phyloP scores from a whole-genome alignment of 2,888 invertebrate species.

The Hirtodrosophila cameraria region DNA sequence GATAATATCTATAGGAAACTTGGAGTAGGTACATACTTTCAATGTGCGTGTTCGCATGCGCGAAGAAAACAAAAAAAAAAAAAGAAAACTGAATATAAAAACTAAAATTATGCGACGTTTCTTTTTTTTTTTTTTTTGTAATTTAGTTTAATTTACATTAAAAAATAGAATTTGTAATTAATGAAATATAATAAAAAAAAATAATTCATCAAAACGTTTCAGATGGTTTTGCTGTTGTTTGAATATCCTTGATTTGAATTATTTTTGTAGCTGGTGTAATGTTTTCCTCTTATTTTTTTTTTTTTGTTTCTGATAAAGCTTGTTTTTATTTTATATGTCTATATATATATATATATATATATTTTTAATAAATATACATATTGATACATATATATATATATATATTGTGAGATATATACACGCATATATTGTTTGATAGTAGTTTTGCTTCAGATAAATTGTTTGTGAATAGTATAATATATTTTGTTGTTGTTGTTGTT shows the following conservation, averaged over 20 bases:
- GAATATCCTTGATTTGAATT: conserved; percentile 68
- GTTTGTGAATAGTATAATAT: conserved; percentile 47
- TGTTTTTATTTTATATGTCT: conserved; percentile 46
- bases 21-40: neutral
- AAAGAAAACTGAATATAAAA: neutral
- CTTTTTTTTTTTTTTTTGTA: conserved; percentile 66
- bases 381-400: conserved; percentile 25
- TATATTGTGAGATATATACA: conserved; percentile 69
- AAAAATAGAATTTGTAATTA: conserved; percentile 83
- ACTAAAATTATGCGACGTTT: conserved; percentile 21
- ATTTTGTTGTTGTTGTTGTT: conserved; percentile 48
- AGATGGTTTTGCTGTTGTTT: conserved; percentile 69
- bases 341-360: conserved; percentile 10
- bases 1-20: conserved; percentile 1
- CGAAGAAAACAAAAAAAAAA: conserved; percentile 1
- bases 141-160: conserved; percentile 80
- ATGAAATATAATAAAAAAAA: conserved; percentile 70
- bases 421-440: conserved; percentile 52
- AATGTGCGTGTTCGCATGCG: conserved; percentile 2
- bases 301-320: conserved; percentile 58
- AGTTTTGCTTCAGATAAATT: conserved; percentile 66
- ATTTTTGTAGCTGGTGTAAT: conserved; percentile 59
- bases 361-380: conserved; percentile 10
- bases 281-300: conserved; percentile 40
- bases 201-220: conserved; percentile 72